Conservation (phyloP, 2,797 vertebrate species). For the Sebastes hopkinsi region DNA sequence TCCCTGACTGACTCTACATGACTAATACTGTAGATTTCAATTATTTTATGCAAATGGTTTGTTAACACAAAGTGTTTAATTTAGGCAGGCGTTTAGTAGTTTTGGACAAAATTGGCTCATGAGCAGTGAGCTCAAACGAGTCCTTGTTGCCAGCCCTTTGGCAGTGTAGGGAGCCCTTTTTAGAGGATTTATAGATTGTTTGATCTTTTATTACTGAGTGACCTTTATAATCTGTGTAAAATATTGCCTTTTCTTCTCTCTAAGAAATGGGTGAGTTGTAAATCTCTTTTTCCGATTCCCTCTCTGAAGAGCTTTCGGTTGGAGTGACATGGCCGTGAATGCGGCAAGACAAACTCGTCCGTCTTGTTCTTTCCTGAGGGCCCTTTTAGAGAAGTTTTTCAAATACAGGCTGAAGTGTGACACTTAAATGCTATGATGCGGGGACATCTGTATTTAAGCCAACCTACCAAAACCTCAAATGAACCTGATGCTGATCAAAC, state of each 20-base stretch:
- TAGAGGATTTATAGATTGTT: conserved; percentile 23
- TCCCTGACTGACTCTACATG: neutral
- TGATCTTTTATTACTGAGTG: conserved; percentile 31
- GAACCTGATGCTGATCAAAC: conserved; percentile 14
- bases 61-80: neutral
- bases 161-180: neutral
- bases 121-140: neutral
- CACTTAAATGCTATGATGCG: neutral
- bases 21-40: neutral
- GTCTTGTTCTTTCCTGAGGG: neutral
- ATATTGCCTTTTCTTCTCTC: neutral
- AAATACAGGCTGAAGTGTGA: conserved; percentile 18
- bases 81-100: conserved; percentile 1
- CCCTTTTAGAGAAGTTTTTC: neutral
- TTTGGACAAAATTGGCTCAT: neutral
- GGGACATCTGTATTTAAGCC: conserved; percentile 15
- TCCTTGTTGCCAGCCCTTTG: conserved; percentile 13
- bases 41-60: conserved; percentile 19
- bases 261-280: neutral
- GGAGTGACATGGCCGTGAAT: conserved; percentile 29
- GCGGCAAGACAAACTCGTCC: conserved; percentile 5
- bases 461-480: conserved; percentile 1
- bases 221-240: conserved; percentile 22
- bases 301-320: neutral
- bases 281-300: neutral